These are phyloP conservation scores for Phalanger gymnotis DNA, from an alignment of 2,797 vertebrate genomes.

Conservation along the genomic window DNA sequence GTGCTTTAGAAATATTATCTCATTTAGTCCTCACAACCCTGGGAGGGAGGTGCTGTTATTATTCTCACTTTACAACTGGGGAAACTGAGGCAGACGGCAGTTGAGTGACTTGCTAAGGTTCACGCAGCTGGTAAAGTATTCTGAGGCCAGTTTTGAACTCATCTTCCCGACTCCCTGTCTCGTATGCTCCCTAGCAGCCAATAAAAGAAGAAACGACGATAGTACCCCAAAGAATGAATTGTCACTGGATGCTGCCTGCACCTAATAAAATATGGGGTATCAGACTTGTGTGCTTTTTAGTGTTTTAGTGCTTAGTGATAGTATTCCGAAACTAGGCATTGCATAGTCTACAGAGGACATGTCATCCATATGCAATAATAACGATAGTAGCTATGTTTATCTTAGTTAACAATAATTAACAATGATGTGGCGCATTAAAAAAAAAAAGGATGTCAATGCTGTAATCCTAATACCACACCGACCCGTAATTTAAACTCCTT, in stretches of 20 bases:
- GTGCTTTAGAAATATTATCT: not conserved
- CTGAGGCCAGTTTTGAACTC: not conserved
- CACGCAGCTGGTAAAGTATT: not conserved
- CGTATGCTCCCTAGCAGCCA: not conserved
- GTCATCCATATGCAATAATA: not conserved
- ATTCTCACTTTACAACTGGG: not conserved
- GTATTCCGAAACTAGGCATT: not conserved
- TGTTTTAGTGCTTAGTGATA: not conserved
- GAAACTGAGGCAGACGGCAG: not conserved
- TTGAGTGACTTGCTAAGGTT: not conserved
- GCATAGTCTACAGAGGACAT: not conserved
- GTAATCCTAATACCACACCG: not conserved
- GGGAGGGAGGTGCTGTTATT: not conserved
- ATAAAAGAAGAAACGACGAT: not conserved
- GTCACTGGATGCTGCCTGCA: not conserved
- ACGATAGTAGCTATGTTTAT: not conserved
- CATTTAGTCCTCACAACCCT: not conserved
- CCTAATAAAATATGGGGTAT: not conserved
- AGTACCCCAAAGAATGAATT: not conserved
- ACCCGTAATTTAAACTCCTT: not conserved
- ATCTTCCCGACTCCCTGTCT: not conserved
- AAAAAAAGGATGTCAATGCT: not conserved
- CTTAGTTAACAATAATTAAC: not conserved
- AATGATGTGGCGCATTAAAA: not conserved
- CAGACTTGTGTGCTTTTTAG: not conserved